Conservation (phyloP, 2,888 invertebrate genomes). For the Pollenia angustigena region DNA sequence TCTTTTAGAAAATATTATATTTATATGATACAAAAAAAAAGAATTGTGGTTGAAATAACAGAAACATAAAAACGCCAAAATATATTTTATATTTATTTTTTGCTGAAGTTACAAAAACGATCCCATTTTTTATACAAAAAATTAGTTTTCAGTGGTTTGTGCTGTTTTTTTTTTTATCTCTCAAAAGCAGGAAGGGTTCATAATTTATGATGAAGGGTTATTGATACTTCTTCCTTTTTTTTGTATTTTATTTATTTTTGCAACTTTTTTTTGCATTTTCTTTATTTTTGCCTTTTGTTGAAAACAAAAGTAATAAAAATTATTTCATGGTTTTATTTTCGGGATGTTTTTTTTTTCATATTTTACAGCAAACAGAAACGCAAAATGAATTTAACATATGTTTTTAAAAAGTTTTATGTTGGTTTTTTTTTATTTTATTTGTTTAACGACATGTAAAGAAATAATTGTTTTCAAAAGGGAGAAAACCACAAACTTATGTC, state of each 20-base stretch:
- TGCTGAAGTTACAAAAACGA: conserved; percentile 65
- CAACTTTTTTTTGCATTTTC: not conserved
- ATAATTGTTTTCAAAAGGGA: conserved; percentile 37
- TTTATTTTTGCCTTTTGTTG: conserved; percentile 6
- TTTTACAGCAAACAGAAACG: not conserved
- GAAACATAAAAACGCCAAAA: conserved; percentile 36
- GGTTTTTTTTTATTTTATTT: not conserved
- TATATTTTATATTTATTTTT: conserved; percentile 42
- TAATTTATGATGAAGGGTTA: conserved; percentile 61
- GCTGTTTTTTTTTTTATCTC: conserved; percentile 1
- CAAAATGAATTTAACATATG: conserved; percentile 56
- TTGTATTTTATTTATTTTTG: conserved; percentile 39
- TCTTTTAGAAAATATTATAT: not conserved
- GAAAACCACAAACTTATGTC: conserved; percentile 43
- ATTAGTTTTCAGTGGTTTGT: not conserved
- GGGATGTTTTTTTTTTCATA: conserved; percentile 20
- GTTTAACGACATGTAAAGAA: not conserved
- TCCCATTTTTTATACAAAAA: not conserved
- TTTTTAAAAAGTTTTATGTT: conserved; percentile 59
- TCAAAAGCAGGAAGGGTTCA: not conserved
- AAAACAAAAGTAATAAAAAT: conserved; percentile 69
- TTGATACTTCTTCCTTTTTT: conserved; percentile 46
- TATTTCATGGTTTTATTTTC: conserved; percentile 66
- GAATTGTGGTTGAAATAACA: conserved; percentile 16
- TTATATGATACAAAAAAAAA: not conserved